These are phyloP conservation scores for Tipula lateralis DNA, from an alignment of 2,888 invertebrate species.

Conservation along the genomic window DNA sequence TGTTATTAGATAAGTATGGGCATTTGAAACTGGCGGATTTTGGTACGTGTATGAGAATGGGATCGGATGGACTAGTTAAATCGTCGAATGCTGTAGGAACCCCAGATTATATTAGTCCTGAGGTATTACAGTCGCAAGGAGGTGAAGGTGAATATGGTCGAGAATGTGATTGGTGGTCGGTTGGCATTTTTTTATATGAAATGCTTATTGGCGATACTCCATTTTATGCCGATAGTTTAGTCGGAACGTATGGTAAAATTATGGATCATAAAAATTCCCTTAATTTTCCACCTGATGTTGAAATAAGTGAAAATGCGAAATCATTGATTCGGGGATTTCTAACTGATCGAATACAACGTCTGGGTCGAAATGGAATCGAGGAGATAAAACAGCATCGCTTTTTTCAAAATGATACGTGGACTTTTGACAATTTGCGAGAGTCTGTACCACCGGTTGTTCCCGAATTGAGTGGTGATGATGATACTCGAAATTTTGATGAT, in stretches of 20 bases:
- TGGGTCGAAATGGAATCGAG: conserved; percentile 87
- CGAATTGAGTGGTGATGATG: conserved; percentile 91
- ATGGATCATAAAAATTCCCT: conserved; percentile 98
- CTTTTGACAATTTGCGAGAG: conserved; percentile 90
- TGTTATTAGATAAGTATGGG: conserved; percentile 91
- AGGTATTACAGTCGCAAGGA: conserved; percentile 95
- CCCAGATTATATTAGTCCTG: conserved; percentile 98
- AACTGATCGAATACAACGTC: conserved; percentile 81
- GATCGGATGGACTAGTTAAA: conserved; percentile 86
- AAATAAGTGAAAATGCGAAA: conserved; percentile 83
- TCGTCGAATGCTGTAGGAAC: conserved; percentile 99
- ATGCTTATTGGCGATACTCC: conserved; percentile 99
- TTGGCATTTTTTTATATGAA: conserved; percentile 97
- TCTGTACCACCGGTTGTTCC: conserved; percentile 96
- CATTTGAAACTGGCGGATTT: conserved; percentile 99
- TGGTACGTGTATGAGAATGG: conserved; percentile 99
- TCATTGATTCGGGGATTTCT: conserved; percentile 89
- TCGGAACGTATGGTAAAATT: conserved; percentile 97
- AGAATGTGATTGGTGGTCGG: conserved; percentile 99
- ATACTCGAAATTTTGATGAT: conserved; percentile 98
- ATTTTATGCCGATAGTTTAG: conserved; percentile 96
- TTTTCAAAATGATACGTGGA: conserved; percentile 96
- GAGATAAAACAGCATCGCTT: conserved; percentile 94
- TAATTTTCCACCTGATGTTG: conserved; percentile 90
- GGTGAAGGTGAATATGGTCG: conserved; percentile 93